Evolutionary conservation across 2,113 vertebrate species (phyloP).

Genomic region (Acanthisitta chloris): DNA sequence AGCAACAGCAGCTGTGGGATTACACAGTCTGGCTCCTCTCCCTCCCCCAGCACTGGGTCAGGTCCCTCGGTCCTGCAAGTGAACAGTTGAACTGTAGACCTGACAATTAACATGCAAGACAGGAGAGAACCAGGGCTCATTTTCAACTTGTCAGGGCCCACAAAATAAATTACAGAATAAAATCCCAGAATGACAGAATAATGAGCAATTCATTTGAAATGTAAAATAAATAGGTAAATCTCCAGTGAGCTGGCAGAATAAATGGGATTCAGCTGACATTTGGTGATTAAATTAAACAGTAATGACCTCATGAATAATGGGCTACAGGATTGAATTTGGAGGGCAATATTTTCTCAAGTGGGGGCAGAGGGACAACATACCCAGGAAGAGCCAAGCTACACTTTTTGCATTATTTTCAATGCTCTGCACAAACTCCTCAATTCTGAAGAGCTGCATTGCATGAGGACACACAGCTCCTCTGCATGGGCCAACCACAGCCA

Average conservation of each 20-base stretch:
- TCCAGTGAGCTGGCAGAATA: constrained; percentile 66
- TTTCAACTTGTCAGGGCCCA: constrained; percentile 61
- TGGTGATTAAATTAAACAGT: constrained; percentile 77
- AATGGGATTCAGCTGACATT: constrained; percentile 74
- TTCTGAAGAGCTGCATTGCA: neutral
- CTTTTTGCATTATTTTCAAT: neutral
- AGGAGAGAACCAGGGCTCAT: constrained; percentile 18
- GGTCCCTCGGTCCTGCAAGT: neutral
- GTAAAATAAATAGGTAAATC: constrained; percentile 80
- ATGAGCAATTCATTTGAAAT: constrained; percentile 75
- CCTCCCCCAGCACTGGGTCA: neutral
- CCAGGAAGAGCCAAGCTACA: neutral
- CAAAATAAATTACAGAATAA: constrained; percentile 74
- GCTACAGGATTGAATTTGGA: constrained; percentile 5
- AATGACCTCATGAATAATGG: constrained; percentile 70
- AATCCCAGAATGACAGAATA: constrained; percentile 70
- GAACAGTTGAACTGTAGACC: neutral
- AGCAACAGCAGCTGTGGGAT: neutral
- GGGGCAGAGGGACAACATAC: neutral
- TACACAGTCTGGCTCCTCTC: neutral
- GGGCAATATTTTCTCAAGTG: constrained; percentile 21
- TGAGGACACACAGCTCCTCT: neutral
- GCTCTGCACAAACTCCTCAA: neutral
- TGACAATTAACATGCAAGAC: constrained; percentile 39
- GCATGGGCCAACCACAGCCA: neutral